phyloP scores from a whole-genome alignment of 2,888 invertebrate species.

The Troides helena region DNA sequence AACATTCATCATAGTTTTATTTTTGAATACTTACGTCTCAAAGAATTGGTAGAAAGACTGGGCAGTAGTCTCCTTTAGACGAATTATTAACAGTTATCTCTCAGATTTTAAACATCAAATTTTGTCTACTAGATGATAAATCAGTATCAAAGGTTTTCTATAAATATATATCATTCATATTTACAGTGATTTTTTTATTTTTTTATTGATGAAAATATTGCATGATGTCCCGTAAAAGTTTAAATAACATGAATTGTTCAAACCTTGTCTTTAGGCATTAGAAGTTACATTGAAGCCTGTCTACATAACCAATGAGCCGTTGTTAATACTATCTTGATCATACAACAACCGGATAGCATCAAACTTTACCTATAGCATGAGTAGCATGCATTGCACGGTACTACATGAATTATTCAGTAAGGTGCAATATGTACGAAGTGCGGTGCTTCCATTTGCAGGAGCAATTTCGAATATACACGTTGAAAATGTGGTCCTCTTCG shows the following conservation, averaged over 20 bases:
- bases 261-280: background rate
- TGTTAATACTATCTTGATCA: background rate
- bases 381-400: constrained; percentile 6
- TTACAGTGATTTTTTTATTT: too few relatives aligned
- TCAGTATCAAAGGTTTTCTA: too few relatives aligned
- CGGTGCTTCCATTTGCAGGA: constrained; percentile 24
- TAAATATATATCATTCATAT: too few relatives aligned
- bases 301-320: background rate
- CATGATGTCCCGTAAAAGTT: too few relatives aligned
- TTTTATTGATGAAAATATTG: too few relatives aligned
- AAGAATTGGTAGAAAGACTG: too few relatives aligned
- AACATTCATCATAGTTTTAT: background rate
- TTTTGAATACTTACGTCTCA: too few relatives aligned
- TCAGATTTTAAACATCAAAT: too few relatives aligned
- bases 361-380: background rate
- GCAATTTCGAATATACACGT: constrained; percentile 22
- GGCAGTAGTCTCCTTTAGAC: background rate
- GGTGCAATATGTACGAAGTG: constrained; percentile 19
- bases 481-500: constrained; percentile 9
- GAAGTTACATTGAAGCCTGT: background rate
- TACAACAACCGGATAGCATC: background rate
- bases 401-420: constrained; percentile 25
- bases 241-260: too few relatives aligned
- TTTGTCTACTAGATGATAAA: too few relatives aligned
- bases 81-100: background rate